Evolutionary conservation across 2,797 vertebrate species (phyloP).

Genomic region (Triplophysa yarkandensis): DNA sequence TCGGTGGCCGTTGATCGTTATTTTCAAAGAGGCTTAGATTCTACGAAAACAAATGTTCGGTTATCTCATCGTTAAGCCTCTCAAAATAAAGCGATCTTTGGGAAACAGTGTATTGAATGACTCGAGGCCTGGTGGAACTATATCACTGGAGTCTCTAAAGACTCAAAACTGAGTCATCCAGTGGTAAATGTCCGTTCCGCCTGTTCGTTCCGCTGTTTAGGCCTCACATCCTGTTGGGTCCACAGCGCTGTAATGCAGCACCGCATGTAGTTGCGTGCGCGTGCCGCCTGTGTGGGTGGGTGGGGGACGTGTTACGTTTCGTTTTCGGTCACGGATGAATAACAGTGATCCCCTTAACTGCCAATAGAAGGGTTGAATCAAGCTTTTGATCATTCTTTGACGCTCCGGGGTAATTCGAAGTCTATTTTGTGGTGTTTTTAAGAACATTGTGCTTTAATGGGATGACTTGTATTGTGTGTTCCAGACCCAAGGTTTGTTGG

Average conservation of each 20-base stretch:
- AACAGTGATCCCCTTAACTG: constrained; percentile 11
- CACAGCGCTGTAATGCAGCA: constrained; percentile 35
- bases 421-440: not conserved
- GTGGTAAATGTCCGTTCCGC: constrained; percentile 18
- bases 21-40: constrained; percentile 33
- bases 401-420: constrained; percentile 1
- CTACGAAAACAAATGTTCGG: constrained; percentile 14
- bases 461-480: constrained; percentile 20
- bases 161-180: constrained; percentile 17
- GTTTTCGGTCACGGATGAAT: constrained; percentile 23
- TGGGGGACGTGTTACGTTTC: constrained; percentile 22
- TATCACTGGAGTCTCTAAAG: constrained; percentile 15
- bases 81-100: constrained; percentile 27
- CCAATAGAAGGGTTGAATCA: constrained; percentile 61
- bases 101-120: constrained; percentile 16
- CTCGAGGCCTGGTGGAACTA: not conserved
- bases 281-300: constrained; percentile 30
- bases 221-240: constrained; percentile 36
- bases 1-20: constrained; percentile 61
- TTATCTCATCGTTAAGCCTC: constrained; percentile 5
- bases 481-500: constrained; percentile 93
- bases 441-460: constrained; percentile 13
- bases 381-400: not conserved
- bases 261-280: constrained; percentile 28
- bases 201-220: constrained; percentile 43